Percentiles rank a stretch among this genome's conserved stretches.
Conservation (phyloP, 2,113 vertebrate species). For the Salvelinus sp. region DNA sequence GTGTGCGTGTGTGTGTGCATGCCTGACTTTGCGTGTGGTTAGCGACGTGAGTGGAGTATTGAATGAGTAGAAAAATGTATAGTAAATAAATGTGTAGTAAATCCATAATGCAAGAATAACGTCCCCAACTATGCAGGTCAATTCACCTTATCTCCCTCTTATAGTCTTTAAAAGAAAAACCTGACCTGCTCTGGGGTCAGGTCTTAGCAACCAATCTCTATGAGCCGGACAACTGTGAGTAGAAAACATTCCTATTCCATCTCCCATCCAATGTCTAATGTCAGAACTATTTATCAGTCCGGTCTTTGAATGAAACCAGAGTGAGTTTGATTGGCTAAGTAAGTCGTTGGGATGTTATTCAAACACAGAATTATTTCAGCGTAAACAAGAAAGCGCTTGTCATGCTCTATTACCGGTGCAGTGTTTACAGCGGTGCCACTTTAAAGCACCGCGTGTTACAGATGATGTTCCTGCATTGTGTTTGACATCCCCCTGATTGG, state of each 20-base stretch:
- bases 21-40: background rate
- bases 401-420: constrained; percentile 67
- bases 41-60: background rate
- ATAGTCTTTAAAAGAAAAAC: background rate
- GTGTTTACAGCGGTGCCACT: constrained; percentile 70
- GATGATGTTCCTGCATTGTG: constrained; percentile 57
- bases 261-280: constrained; percentile 28
- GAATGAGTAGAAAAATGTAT: background rate
- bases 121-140: background rate
- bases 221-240: background rate
- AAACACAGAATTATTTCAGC: constrained; percentile 72
- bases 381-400: constrained; percentile 71
- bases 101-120: background rate
- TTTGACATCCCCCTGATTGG: constrained; percentile 60
- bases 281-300: constrained; percentile 65
- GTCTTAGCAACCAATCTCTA: background rate
- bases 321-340: constrained; percentile 64
- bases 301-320: constrained; percentile 70
- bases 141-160: background rate
- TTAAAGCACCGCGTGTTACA: constrained; percentile 56
- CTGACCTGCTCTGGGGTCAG: background rate
- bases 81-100: background rate
- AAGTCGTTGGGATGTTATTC: constrained; percentile 73
- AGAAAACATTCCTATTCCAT: background rate
- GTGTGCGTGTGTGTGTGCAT: constrained; percentile 1